phyloP scores from a whole-genome alignment of 2,113 vertebrate species.

The Seriola quinqueradiata region DNA sequence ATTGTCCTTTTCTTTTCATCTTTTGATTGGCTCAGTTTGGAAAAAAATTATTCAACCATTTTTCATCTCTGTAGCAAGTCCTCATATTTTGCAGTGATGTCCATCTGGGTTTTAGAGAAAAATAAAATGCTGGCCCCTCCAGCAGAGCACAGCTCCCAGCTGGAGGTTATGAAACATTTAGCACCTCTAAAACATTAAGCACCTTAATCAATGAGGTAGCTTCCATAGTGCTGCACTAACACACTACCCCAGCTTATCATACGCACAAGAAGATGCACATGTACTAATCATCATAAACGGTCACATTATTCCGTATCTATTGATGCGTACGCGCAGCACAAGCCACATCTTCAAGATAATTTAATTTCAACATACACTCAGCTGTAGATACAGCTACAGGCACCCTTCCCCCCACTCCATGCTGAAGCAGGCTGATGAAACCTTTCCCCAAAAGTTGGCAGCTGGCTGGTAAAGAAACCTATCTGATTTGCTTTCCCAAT shows the following conservation, averaged over 20 bases:
- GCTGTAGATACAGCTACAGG: conserved; percentile 39
- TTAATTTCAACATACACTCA: conserved; percentile 38
- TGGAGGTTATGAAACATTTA: conserved; percentile 56
- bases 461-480: conserved; percentile 59
- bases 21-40: conserved; percentile 23
- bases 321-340: background rate
- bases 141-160: conserved; percentile 26
- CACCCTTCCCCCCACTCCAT: conserved; percentile 18
- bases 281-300: conserved; percentile 12
- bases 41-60: conserved; percentile 34
- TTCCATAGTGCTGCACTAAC: conserved; percentile 5
- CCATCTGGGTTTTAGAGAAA: conserved; percentile 44
- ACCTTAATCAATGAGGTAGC: conserved; percentile 52
- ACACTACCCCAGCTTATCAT: background rate
- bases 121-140: conserved; percentile 14
- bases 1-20: conserved; percentile 7
- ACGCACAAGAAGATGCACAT: background rate
- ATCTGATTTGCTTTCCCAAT: conserved; percentile 10
- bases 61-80: conserved; percentile 32
- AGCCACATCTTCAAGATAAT: conserved; percentile 4
- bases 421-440: conserved; percentile 70
- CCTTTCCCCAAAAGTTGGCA: conserved; percentile 69
- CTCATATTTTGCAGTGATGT: conserved; percentile 34
- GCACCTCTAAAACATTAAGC: conserved; percentile 57
- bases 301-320: conserved; percentile 34